Evolutionary conservation across 2,888 invertebrate genomes (phyloP).

Genomic region (Osmoderma eremita): DNA sequence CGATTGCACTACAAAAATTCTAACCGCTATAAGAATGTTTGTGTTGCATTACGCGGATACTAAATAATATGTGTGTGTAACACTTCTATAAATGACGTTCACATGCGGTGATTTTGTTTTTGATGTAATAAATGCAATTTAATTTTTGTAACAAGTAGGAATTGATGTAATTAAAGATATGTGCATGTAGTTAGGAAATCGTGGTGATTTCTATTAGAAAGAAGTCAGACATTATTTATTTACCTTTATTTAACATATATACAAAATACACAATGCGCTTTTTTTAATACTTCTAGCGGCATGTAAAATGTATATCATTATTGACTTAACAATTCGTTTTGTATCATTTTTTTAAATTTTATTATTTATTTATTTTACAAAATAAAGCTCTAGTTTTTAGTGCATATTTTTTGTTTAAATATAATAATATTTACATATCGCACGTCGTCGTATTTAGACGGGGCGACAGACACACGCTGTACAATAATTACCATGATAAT

Average conservation of each 20-base stretch:
- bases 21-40: no score
- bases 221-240: conserved; percentile 10
- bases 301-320: conserved; percentile 34
- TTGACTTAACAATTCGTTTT: conserved; percentile 12
- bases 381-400: conserved; percentile 38
- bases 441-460: not conserved
- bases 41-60: no score
- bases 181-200: not conserved
- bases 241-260: conserved; percentile 39
- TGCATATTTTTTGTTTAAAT: conserved; percentile 24
- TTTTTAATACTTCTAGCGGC: conserved; percentile 35
- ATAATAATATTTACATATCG: conserved; percentile 16
- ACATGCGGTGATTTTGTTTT: no score
- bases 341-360: no score
- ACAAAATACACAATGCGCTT: conserved; percentile 39
- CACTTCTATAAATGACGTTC: conserved; percentile 15
- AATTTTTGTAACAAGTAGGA: no score
- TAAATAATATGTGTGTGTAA: conserved; percentile 3
- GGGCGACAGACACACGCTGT: conserved; percentile 8
- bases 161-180: no score
- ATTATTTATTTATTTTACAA: conserved; percentile 36
- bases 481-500: conserved; percentile 31
- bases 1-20: no score
- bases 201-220: not conserved
- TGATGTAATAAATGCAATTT: no score